Base-by-base conservation (phyloP, 2,113 vertebrate genomes). In the Anolis carolinensis region DNA sequence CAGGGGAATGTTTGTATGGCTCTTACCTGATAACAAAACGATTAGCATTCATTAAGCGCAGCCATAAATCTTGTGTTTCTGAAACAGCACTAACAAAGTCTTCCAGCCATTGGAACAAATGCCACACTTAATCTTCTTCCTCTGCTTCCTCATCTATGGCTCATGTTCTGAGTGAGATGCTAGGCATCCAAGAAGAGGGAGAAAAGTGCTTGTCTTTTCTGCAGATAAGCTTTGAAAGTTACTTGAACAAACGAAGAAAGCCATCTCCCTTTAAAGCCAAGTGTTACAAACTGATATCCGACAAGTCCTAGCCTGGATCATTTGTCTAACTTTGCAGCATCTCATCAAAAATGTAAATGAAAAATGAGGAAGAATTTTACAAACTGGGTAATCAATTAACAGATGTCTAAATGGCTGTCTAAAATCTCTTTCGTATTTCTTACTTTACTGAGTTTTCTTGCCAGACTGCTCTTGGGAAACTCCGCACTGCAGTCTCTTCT, bases 11-110 rank as follows among this genome's bases (percentile, higher is more conserved):
- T 94, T 94, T 94, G 92, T 90, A 86, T 91, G 91, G 93, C 90
- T 94, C 88, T 90, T 62, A 84, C 86, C 92, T 81, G 92, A 93
- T 93, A 94, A 94, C 92, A 73, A 92, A 87, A 91, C 89, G 83
- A 93, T 95, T 95, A 95, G 85, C 91, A 95, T 95, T 93, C 92
- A 93, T 94, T 95, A 95, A 90, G 87, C 87, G 81, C n/a, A 70
- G 77, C 84, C 92, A 91, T 95, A 94, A 95, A 93, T 94, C 91
- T 95, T 88, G 86, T 84, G 71, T 79, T 88, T 71, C 84, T 94
- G 83, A 91, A 92, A 93, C 78, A 85, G 68, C 88, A 89, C 86
- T 89, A 93, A 91, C 71, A 86, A 34, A 82, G 91, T 85, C 86
- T 88, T 89, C 90, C 86, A 91, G 79, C 77, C 88, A 85, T 91